These are phyloP conservation scores for Escarpia spicata DNA, from an alignment of 2,888 invertebrate species.

Conservation along the genomic window DNA sequence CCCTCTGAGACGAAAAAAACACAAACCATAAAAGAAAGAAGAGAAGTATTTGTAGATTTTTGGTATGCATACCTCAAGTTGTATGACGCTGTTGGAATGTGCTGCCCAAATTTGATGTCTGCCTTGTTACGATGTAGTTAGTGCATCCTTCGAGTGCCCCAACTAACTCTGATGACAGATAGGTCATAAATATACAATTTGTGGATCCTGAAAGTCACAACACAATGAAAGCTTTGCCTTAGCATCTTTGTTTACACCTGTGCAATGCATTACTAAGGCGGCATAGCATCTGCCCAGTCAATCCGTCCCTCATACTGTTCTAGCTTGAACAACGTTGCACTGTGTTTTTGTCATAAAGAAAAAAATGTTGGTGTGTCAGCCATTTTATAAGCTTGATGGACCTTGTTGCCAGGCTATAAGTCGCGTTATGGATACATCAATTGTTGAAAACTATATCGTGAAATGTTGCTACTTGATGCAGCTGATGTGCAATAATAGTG, in stretches of 20 bases:
- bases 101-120: neutral
- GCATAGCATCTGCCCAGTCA: no score
- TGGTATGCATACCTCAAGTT: neutral
- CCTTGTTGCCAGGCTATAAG: no score
- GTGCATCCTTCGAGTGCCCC: neutral
- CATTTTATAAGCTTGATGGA: no score
- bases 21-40: conserved; percentile 16
- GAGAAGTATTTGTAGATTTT: conserved; percentile 13
- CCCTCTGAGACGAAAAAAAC: conserved; percentile 16
- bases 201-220: no score
- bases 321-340: no score
- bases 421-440: no score
- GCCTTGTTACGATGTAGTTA: neutral
- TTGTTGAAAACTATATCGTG: neutral
- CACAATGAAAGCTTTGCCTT: no score
- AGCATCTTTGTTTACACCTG: no score
- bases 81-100: neutral
- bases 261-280: no score
- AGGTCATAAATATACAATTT: neutral
- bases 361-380: no score
- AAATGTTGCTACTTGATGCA: neutral
- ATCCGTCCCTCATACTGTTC: no score
- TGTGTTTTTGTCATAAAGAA: no score
- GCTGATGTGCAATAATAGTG: neutral
- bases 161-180: neutral